Base-by-base conservation (phyloP, 2,888 invertebrate species). In the Spilarctia lutea region DNA sequence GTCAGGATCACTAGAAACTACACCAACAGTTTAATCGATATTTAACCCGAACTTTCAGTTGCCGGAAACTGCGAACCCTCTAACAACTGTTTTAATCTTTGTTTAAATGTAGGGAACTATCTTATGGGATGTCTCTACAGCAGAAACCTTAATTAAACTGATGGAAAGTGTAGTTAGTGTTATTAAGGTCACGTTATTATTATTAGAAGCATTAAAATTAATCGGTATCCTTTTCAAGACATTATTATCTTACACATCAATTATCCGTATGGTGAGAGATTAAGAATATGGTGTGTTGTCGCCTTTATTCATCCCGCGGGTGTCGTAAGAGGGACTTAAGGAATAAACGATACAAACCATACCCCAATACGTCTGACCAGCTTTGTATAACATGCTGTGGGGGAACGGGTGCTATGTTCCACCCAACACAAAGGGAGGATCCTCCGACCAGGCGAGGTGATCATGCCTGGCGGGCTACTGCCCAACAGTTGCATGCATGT, bases 81-180 rank as follows among this genome's bases (percentile, higher is more conserved):
- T n/a, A 48, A 35, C 8, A 69, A 20, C 68, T 69, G n/a, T 6
- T 65, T 45, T 65, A 39, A 52, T 73, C 48, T 48, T 71, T 48
- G 65, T 27, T 30, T 35, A 20, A 11, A 35, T 30, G 30, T 42
- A 66, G 16, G 20, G 2, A 42, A 35, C 27, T 39, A 24, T 24
- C 20, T 56, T 24, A 33, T 52, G 30, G 45, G 33, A 60, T 69
- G 33, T 65, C 73, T 48, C 35, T 52, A 11, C 11, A 30, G 45
- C 42, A 65, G 60, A 75, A 80, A 83, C 77, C 79, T 73, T 65
- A 68, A 80, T 78, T 71, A 75, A 77, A 80, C 75, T 65, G 20
- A 48, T 65, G 73, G n/a, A 35, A 71, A 75, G 56, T 73, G 67
- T 74, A 71, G 65, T 75, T 69, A 72, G 27, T 42, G 27, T 20